Evolutionary conservation across 1,140 invertebrate species (phyloP).

Genomic region (Atta cephalotes): DNA sequence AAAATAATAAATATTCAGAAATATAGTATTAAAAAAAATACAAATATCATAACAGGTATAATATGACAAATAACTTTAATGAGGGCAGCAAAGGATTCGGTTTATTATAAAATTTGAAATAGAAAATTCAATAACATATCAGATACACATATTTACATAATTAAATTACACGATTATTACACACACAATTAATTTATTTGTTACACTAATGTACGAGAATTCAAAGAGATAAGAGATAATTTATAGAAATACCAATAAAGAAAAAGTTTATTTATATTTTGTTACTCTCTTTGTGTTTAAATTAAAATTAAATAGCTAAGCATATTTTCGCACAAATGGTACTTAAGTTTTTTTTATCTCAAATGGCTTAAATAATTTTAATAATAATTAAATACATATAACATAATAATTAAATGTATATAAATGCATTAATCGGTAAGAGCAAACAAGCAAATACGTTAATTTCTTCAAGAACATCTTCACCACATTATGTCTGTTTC

Average conservation of each 20-base stretch:
- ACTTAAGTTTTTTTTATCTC: not conserved
- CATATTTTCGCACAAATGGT: not conserved
- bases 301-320: slow-evolving; percentile 9
- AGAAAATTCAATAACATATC: slow-evolving; percentile 34
- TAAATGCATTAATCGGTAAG: not conserved
- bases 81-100: slow-evolving; percentile 34
- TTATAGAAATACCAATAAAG: not conserved
- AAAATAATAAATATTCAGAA: not conserved
- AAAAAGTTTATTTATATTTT: not conserved
- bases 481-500: slow-evolving; percentile 84
- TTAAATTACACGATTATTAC: not conserved
- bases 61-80: slow-evolving; percentile 23
- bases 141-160: slow-evolving; percentile 37
- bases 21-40: not conserved
- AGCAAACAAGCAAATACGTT: not conserved
- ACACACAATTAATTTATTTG: slow-evolving; percentile 15
- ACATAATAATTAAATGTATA: not conserved
- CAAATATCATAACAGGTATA: not conserved
- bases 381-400: not conserved
- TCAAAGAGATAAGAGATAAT: not conserved
- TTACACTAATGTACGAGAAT: slow-evolving; percentile 12
- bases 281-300: not conserved
- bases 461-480: slow-evolving; percentile 32
- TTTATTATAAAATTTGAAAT: slow-evolving; percentile 41
- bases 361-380: not conserved